Base-by-base conservation (phyloP, 2,888 invertebrate species). In the Luffia ferchaultella region DNA sequence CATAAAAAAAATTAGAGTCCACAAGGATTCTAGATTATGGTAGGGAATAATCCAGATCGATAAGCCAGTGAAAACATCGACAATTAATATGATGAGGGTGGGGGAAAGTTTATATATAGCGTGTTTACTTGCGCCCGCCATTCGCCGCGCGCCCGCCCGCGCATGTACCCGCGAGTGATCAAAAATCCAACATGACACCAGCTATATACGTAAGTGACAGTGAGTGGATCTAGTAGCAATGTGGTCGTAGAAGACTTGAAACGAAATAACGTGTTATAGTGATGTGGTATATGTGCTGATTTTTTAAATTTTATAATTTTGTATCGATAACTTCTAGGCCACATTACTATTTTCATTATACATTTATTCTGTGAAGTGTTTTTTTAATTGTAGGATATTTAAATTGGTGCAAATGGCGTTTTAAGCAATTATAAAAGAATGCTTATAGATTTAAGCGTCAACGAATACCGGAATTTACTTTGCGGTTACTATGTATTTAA, bases 41-140 rank as follows among this genome's bases (percentile, higher is more conserved):
- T 77, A 78, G 69, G 63, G 50, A 54, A 56, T 58, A 61, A 73
- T 80, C 74, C 73, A 74, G 75, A 79, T 76, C 65, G 63, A 70
- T 73, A 59, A 60, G 60, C 53, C 64, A 71, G 77, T 73, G 79
- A 76, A 80, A 80, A 78, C 70, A 43, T 70, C 63, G 66, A 68
- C 66, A 64, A 72, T 77, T 82, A 82, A 77, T 78, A 72, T 73
- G 71, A 76, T 76, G 75, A 68, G 63, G 65, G 65, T 75, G 76
- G 80, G 69, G 78, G 82, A 80, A 80, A 72, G 76, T 64, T 71
- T 82, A 83, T 79, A 82, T 67, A 62, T 56, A 50, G 63, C 59
- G 62, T 65, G 50, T 54, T 7, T 12, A 3, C 5, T 30, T 3
- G 55, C 59, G 59, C 50, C 57, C 60, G 73, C 74, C 80, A 80